Conservation (phyloP, 2,797 vertebrate species). For the Coregonus sp. region DNA sequence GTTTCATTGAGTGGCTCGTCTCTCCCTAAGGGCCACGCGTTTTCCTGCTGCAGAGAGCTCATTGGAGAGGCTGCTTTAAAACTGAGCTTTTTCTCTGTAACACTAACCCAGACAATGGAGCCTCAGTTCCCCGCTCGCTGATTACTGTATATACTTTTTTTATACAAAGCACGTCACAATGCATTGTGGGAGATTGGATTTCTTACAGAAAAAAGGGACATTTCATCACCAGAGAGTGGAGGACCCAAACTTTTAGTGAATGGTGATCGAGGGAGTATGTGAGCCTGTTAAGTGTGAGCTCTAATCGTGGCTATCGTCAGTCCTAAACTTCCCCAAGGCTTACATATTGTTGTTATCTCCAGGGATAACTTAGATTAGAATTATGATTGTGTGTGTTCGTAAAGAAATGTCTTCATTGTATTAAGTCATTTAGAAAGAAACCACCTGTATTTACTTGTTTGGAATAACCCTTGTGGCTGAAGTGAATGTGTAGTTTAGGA, state of each 20-base stretch:
- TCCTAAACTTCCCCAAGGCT: neutral
- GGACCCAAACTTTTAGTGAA: neutral
- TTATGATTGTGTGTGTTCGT: neutral
- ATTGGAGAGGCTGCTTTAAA: slow-evolving; percentile 44
- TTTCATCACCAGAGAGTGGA: neutral
- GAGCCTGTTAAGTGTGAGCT: neutral
- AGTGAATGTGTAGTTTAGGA: neutral
- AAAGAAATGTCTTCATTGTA: neutral
- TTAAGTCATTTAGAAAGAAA: neutral
- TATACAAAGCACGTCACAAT: slow-evolving; percentile 36
- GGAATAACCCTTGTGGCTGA: neutral
- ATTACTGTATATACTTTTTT: slow-evolving; percentile 10
- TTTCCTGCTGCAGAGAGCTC: slow-evolving; percentile 52
- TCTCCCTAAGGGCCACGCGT: slow-evolving; percentile 36
- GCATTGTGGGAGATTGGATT: slow-evolving; percentile 45
- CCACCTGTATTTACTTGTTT: neutral
- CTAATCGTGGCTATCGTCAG: neutral
- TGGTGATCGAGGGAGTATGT: neutral
- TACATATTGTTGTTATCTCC: neutral
- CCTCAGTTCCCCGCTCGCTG: slow-evolving; percentile 42
- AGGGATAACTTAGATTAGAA: neutral
- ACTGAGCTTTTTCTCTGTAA: slow-evolving; percentile 49
- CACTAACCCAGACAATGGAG: slow-evolving; percentile 50
- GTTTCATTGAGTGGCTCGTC: slow-evolving; percentile 50
- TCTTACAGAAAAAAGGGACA: slow-evolving; percentile 24